Percentiles rank a stretch among this genome's conserved stretches.
Conservation (phyloP, 2,797 vertebrate genomes). For the Cottoperca gobio region DNA sequence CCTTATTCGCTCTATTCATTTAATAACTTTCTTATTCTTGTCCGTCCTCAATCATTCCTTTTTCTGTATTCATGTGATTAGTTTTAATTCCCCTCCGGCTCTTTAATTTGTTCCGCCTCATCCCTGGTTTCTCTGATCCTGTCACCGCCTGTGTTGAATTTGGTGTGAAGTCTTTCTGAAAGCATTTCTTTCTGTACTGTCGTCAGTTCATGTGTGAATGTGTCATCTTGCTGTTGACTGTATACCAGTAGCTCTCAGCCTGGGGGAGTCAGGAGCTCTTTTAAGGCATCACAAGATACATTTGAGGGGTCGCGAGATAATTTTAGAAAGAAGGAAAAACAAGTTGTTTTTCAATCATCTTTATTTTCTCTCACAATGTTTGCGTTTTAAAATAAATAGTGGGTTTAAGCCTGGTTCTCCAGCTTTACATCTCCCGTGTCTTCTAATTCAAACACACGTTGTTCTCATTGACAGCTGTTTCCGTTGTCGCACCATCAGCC, state of each 20-base stretch:
- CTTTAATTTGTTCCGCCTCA: conserved; percentile 40
- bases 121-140: conserved; percentile 21
- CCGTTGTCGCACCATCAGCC: neutral
- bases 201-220: neutral
- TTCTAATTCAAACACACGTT: neutral
- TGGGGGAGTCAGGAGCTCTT: neutral
- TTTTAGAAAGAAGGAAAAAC: neutral
- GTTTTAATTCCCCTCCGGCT: conserved; percentile 42
- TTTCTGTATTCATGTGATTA: conserved; percentile 36
- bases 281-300: neutral
- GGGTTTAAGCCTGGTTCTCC: neutral
- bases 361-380: neutral
- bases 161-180: neutral
- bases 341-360: too few relatives aligned
- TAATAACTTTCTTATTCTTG: conserved; percentile 33
- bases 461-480: neutral
- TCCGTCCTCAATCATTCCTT: conserved; percentile 36
- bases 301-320: neutral
- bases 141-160: neutral
- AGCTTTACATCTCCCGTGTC: neutral
- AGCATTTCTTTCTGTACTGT: fast-evolving
- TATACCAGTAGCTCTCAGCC: neutral
- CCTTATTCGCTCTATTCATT: conserved; percentile 1
- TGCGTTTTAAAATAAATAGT: neutral
- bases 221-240: neutral